phyloP scores from a whole-genome alignment of 2,888 invertebrate genomes.

The Nemurella pictetii region DNA sequence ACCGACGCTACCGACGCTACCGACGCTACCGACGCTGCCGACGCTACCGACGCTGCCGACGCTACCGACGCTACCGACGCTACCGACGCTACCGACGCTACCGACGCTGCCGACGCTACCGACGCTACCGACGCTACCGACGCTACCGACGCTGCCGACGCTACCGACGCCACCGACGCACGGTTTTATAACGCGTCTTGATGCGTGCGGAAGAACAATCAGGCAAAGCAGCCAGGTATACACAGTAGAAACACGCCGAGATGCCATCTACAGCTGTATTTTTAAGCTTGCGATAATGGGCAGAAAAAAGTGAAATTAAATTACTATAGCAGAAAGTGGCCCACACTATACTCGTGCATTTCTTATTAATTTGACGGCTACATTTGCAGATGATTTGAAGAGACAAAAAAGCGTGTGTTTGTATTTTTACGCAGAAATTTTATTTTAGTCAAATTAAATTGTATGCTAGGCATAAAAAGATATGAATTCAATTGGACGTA shows the following conservation, averaged over 20 bases:
- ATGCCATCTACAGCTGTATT: background rate
- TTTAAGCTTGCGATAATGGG: no score
- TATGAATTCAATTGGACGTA: background rate
- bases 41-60: background rate
- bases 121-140: background rate
- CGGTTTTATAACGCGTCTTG: background rate
- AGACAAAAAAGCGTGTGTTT: no score
- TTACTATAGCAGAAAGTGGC: no score
- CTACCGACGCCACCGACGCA: background rate
- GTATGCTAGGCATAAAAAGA: background rate
- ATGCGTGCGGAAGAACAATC: conserved; percentile 19
- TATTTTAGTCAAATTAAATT: conserved; percentile 23
- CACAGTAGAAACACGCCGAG: background rate
- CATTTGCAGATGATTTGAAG: no score
- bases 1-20: background rate
- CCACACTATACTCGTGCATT: no score
- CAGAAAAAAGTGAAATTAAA: conserved; percentile 18
- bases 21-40: background rate
- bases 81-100: background rate
- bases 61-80: background rate
- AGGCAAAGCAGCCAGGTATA: background rate
- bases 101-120: background rate
- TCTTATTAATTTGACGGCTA: no score
- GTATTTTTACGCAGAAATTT: no score
- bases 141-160: background rate